Evolutionary conservation across 2,888 invertebrate genomes (phyloP), one percentile per base, ranked within the genome.

Genomic region (Tiphia femorata): DNA sequence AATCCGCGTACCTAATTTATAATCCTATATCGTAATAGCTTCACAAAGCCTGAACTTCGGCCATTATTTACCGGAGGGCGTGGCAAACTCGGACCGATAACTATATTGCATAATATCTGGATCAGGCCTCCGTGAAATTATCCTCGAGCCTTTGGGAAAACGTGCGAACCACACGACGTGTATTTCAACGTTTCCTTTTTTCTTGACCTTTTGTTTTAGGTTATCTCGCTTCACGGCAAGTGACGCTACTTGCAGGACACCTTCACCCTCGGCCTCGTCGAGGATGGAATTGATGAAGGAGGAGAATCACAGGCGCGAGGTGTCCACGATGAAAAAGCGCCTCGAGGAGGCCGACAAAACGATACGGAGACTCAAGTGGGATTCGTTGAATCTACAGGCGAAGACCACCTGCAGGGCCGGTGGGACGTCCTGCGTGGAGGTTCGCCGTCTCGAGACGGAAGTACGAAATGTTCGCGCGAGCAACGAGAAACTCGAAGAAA

Each of bases 401-500:
- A 60, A 44, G 12, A n/a, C 1, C 12, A 12, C 46, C 29, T 50
- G 53, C 46, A 48, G 25, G 35, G 19, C 42, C 46, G 49, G 43
- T 35, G 46, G 30, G 10, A 41, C 35, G 17, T 43, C 37, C 20
- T 49, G 29, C 42, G 37, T 27, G 19, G 53, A 62, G 20, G 53
- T 42, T 8, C 64, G 62, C 2, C 61, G 58, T n/a, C 19, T 62
- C 38, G 52, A 62, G 49, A 29, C 44, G 2, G 87, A 87, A 74
- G 67, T 85, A 37, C 86, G 85, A 69, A 85, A 83, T 80, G 86
- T 90, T 70, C 89, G 88, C 76, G 85, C 88, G 78, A 86, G 86
- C 49, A 90, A 89, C 75, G 88, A 86, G 84, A 86, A 86, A 80
- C 87, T 90, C 83, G 89, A 89, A 81, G 89, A 89, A 81, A 89